phyloP scores from a whole-genome alignment of 1,140 invertebrate genomes.

The Pseudomyrmex gracilis region DNA sequence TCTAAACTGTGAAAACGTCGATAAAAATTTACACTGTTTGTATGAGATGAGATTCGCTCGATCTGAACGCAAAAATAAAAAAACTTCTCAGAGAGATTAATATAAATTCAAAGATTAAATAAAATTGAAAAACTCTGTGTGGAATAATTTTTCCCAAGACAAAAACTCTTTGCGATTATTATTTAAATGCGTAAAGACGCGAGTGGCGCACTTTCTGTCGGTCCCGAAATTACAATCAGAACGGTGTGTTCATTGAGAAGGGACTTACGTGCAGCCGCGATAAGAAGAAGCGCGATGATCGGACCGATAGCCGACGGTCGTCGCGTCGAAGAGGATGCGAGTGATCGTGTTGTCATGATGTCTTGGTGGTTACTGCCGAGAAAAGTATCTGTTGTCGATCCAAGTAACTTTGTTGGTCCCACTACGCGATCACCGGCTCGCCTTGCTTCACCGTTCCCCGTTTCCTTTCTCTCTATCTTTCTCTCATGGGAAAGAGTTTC shows the following conservation, averaged over 20 bases:
- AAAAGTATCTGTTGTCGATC: constrained; percentile 80
- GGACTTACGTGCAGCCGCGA: constrained; percentile 81
- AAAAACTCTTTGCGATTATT: no score
- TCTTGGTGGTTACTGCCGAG: constrained; percentile 83
- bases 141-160: no score
- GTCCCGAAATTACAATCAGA: not conserved
- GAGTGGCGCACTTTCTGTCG: not conserved
- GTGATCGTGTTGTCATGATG: constrained; percentile 84
- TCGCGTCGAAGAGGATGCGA: constrained; percentile 77
- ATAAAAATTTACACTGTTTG: no score
- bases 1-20: no score
- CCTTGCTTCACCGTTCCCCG: constrained; percentile 72
- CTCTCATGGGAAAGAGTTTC: constrained; percentile 45
- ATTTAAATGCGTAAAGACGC: not conserved
- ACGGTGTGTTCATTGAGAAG: not conserved
- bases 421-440: constrained; percentile 78
- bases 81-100: no score
- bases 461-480: constrained; percentile 50
- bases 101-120: no score
- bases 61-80: no score
- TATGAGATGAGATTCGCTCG: no score
- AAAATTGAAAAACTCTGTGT: no score
- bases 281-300: constrained; percentile 77
- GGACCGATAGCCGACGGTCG: constrained; percentile 75
- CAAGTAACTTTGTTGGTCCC: constrained; percentile 81